Conservation (phyloP, 2,888 invertebrate genomes). For the Torymus aiolomorphi region DNA sequence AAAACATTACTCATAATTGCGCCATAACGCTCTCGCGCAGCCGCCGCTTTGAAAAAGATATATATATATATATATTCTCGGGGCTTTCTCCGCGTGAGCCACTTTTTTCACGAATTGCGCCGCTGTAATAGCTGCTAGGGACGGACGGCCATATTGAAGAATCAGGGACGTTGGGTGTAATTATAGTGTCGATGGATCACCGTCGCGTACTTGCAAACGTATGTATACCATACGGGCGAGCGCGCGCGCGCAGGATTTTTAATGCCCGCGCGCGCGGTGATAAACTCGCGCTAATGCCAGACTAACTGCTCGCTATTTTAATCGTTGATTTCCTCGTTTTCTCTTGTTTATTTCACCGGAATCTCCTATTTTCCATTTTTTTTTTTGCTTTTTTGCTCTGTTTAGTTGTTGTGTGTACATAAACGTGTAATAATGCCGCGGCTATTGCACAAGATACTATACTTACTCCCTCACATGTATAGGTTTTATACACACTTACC, state of each 20-base stretch:
- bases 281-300: slow-evolving; percentile 70
- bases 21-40: neutral
- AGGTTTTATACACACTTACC: no score
- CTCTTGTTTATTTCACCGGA: slow-evolving; percentile 34
- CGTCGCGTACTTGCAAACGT: no score
- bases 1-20: neutral
- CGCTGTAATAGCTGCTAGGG: no score
- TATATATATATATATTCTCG: no score
- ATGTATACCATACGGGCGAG: slow-evolving; percentile 10
- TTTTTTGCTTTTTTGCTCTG: neutral
- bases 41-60: no score
- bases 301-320: slow-evolving; percentile 72
- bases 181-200: slow-evolving; percentile 58
- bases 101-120: no score
- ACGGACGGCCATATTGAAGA: slow-evolving; percentile 11
- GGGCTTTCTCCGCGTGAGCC: no score
- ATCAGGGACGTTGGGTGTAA: slow-evolving; percentile 68
- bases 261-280: slow-evolving; percentile 26
- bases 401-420: no score
- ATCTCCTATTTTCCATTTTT: slow-evolving; percentile 54
- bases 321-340: slow-evolving; percentile 67
- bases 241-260: no score
- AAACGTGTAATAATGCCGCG: no score
- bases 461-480: no score
- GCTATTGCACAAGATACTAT: no score